Evolutionary conservation across 2,888 invertebrate genomes (phyloP).

Genomic region (Melanophora roralis): DNA sequence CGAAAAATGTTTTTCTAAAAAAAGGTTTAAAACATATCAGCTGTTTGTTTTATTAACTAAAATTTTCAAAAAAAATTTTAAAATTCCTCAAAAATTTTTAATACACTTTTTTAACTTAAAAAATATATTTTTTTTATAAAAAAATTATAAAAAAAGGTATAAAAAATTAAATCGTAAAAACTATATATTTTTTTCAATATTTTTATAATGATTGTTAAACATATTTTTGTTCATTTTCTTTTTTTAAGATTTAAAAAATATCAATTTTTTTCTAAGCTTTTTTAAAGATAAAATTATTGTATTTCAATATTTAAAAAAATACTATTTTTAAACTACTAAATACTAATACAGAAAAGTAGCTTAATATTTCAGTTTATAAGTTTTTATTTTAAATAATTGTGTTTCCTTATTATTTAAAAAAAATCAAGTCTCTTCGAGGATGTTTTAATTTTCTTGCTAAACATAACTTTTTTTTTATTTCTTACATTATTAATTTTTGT

Average conservation of each 20-base stretch:
- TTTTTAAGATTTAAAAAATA: neutral
- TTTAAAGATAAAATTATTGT: neutral
- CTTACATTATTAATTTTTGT: neutral
- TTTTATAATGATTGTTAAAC: conserved; percentile 37
- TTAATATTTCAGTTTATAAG: conserved; percentile 14
- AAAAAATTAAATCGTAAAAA: conserved; percentile 8
- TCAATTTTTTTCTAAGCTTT: neutral
- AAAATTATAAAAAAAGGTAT: conserved; percentile 36
- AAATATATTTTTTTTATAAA: conserved; percentile 24
- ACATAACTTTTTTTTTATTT: conserved; percentile 18
- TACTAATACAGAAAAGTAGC: conserved; percentile 32
- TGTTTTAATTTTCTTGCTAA: conserved; percentile 36
- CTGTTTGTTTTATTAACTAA: no score
- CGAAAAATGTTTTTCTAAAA: no score
- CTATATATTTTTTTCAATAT: neutral
- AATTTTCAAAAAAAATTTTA: no score
- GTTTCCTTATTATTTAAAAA: conserved; percentile 27
- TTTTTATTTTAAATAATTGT: conserved; percentile 9
- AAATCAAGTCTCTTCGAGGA: conserved; percentile 60
- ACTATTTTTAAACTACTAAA: conserved; percentile 33
- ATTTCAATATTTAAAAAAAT: conserved; percentile 24
- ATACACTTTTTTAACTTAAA: conserved; percentile 13
- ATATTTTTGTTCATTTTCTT: conserved; percentile 1
- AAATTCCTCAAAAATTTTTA: no score
- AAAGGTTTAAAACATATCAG: no score